Base-by-base conservation (phyloP, 2,113 vertebrate species). In the Progne subis region DNA sequence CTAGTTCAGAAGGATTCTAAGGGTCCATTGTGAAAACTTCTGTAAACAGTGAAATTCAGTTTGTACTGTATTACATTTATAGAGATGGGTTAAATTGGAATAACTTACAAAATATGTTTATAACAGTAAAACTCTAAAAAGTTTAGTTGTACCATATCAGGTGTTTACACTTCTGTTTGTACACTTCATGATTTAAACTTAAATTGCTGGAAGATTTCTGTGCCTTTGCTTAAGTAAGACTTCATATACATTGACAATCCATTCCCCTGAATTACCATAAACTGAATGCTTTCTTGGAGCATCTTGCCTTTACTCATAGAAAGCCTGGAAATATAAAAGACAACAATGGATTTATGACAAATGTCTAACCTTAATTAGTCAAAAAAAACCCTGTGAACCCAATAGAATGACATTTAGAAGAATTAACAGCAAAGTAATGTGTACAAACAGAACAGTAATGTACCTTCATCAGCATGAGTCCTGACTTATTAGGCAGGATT, bases 91-190 rank as follows among this genome's bases (percentile, higher is more conserved):
- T 95, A 88, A 96, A 94, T 97, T 87, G 96, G 93, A 97, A 92
- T 93, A 94, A 80, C n/a, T 93, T 95, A 93, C 11, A 88, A 95
- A 97, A 94, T 91, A 92, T 97, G 61, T 96, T 97, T 86, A 83
- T 91, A 94, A 86, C 53, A 95, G 87, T 92, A 92, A 94, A 92
- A 82, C 59, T 96, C 70, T 69, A 43, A 81, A 91, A 96, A 75
- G 55, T 67, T 94, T 78, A 94, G 97, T 95, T 98, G 97, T 98
- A 97, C 86, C 90, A 71, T 95, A 93, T 89, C 87, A 94, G 64
- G 87, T 96, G 67, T 93, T 97, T 96, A 96, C 97, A 91, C 91
- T 98, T 97, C 92, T 98, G 96, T 97, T 98, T 98, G 98, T 98
- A 97, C 97, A 95, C 96, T 96, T 63, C 34, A 23, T 71, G 76